These are phyloP conservation scores for Peromyscus melanophrys DNA, from an alignment of 2,797 vertebrate genomes.

Conservation along the genomic window DNA sequence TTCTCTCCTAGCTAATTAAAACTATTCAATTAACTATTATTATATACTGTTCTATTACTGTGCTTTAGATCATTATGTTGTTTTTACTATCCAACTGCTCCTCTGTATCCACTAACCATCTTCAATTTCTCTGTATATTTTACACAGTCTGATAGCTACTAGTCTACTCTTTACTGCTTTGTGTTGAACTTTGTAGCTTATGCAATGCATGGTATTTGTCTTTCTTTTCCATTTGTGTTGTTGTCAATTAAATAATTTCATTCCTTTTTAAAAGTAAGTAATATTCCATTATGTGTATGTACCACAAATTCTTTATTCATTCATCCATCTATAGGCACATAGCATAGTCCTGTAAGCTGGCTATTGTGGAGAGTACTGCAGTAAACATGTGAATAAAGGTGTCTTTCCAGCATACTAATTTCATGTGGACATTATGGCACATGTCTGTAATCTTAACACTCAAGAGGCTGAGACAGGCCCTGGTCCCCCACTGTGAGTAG, in stretches of 20 bases:
- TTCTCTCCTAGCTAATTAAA: background rate
- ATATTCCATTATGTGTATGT: background rate
- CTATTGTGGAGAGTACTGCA: background rate
- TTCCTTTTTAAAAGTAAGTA: background rate
- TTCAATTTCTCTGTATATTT: background rate
- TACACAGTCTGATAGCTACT: background rate
- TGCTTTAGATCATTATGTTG: background rate
- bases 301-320: background rate
- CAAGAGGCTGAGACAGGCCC: background rate
- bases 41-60: background rate
- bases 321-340: no score
- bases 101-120: background rate
- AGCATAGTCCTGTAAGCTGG: background rate
- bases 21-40: slow-evolving; percentile 5
- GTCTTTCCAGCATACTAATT: background rate
- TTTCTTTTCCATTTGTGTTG: background rate
- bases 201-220: background rate
- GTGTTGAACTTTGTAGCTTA: background rate
- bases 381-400: background rate
- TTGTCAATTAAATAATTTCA: background rate
- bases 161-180: background rate
- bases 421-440: background rate
- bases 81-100: background rate
- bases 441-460: background rate
- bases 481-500: no score